Evolutionary conservation across 2,113 vertebrate species (phyloP), one percentile per base, ranked within the genome.

Genomic region (Tinamus guttatus): DNA sequence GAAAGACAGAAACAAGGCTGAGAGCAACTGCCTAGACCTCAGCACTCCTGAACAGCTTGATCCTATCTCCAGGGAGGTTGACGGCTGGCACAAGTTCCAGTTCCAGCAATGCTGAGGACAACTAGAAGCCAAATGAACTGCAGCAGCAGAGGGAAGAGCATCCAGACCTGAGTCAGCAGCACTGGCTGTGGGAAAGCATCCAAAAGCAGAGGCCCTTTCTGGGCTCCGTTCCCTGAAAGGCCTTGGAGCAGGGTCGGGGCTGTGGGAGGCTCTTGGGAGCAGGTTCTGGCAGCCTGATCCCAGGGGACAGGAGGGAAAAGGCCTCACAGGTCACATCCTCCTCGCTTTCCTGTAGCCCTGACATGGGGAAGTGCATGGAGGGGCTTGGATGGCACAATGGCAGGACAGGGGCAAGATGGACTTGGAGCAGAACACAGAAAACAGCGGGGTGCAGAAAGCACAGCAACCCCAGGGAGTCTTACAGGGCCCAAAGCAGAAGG

Each of bases 21-120:
- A 45, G n/a, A 47, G 38, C 0, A 2, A 27, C 40, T 27, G 21
- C 60, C 13, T 6, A 56, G n/a, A 75, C 24, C 32, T 75, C 60
- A 3, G 0, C 1, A 0, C 38, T 19, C 49, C 38, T 14, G 20
- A 20, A 8, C 6, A 1, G n/a, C 49, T 45, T 4, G 1, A 19
- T 36, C 38, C 25, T 12, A 7, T 60, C 38, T 74, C 1, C 49
- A 22, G 12, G 28, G 40, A 58, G 38, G n/a, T 17, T 25, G 32
- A 25, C 28, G 19, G 49, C 60, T 58, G 82, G 40, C 5, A 4
- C 21, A n/a, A 1, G 0, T 15, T n/a, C 60, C 82, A 40, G 16
- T n/a, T 22, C 2, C 24, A 1, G 62, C 52, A 2, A 1, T 27
- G 52, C 51, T 4, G 2, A 20, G 15, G 34, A 43, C 1, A 5